A percentile compares a stretch with the other conserved stretches of the same genome.
These are phyloP conservation scores for Spilosoma lubricipeda DNA, from an alignment of 2,888 invertebrate species.

Conservation along the genomic window DNA sequence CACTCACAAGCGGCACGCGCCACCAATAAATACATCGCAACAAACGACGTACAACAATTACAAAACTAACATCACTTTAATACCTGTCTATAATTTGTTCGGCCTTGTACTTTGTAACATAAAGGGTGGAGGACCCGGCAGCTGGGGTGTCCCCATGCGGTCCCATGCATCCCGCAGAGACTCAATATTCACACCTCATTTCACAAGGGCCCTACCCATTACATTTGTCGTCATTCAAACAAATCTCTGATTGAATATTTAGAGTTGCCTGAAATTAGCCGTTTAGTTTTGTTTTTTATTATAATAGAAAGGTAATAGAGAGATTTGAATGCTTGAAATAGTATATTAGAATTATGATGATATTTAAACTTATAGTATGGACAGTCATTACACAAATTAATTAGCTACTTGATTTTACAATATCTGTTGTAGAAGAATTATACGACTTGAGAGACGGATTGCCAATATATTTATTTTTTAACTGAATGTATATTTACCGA, in stretches of 20 bases:
- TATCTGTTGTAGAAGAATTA: no score
- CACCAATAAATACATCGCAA: constrained; percentile 63
- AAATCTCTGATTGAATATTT: constrained; percentile 67
- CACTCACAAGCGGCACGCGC: constrained; percentile 54
- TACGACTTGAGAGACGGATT: no score
- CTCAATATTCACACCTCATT: constrained; percentile 86
- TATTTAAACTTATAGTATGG: not conserved
- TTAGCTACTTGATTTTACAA: no score
- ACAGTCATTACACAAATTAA: not conserved
- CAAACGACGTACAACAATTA: constrained; percentile 50
- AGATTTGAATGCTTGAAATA: not conserved
- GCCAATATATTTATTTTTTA: no score
- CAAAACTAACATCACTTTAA: constrained; percentile 58
- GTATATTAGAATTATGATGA: not conserved
- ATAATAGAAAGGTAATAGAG: not conserved
- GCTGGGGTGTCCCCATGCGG: constrained; percentile 74
- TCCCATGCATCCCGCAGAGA: constrained; percentile 73
- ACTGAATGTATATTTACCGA: no score
- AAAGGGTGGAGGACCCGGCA: constrained; percentile 68
- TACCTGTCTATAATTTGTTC: constrained; percentile 78
- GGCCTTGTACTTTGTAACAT: constrained; percentile 66
- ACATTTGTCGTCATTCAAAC: constrained; percentile 73
- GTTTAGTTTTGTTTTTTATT: constrained; percentile 39
- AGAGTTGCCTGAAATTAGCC: constrained; percentile 62
- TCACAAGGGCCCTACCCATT: constrained; percentile 77